phyloP scores from a whole-genome alignment of 30 jellyfish, hydroid and myxozoan species.

The Haliclystus octoradiatus region DNA sequence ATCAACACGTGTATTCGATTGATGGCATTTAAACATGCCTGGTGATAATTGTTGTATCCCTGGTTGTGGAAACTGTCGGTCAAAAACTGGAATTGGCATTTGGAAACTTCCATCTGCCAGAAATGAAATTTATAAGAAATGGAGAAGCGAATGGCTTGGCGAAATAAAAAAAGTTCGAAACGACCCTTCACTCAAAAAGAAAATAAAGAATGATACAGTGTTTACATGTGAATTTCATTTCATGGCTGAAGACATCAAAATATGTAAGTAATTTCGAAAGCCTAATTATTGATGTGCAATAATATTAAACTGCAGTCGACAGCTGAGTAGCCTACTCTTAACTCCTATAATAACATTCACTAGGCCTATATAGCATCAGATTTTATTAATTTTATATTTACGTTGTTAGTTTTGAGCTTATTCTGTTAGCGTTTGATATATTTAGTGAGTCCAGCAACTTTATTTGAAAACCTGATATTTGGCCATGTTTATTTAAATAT shows the following conservation, averaged over 20 bases:
- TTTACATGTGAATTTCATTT: constrained; percentile 30
- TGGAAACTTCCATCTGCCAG: constrained; percentile 32
- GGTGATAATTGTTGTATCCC: constrained; percentile 32
- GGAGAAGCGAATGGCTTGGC: constrained; percentile 27
- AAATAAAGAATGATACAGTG: constrained; percentile 14
- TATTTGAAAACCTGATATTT: too few species aligned
- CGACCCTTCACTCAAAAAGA: constrained; percentile 20
- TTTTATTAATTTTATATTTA: too few species aligned
- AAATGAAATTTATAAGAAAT: constrained; percentile 10
- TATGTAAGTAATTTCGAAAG: constrained; percentile 13
- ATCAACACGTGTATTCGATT: too few species aligned
- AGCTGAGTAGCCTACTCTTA: too few species aligned
- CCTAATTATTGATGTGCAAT: background rate
- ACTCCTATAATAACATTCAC: too few species aligned
- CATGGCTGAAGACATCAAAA: constrained; percentile 24
- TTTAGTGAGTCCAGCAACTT: too few species aligned
- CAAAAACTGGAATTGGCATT: constrained; percentile 31
- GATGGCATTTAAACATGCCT: too few species aligned
- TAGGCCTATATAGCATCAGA: too few species aligned
- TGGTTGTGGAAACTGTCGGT: constrained; percentile 34
- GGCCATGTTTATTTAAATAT: too few species aligned
- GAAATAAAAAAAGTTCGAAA: constrained; percentile 9
- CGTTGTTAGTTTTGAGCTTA: too few species aligned
- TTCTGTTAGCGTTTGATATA: too few species aligned
- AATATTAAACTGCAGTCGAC: too few species aligned